Conservation (phyloP, 2,113 vertebrate genomes). For the Sinosuthora webbiana region DNA sequence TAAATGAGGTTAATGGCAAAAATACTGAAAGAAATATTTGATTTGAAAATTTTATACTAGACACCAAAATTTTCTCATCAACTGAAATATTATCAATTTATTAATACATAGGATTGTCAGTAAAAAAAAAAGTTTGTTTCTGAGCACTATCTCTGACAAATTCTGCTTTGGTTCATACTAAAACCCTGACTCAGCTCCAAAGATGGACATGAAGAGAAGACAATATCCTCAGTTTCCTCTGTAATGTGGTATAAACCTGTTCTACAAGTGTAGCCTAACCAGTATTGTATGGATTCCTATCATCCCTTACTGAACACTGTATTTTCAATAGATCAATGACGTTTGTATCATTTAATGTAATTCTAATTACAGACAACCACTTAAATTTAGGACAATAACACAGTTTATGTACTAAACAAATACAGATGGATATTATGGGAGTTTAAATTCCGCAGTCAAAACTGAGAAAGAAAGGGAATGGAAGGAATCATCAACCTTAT, state of each 20-base stretch:
- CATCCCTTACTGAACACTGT: rapidly evolving
- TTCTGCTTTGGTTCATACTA: neutral
- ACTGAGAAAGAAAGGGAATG: neutral
- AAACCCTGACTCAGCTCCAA: neutral
- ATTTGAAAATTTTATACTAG: neutral
- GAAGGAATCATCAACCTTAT: neutral
- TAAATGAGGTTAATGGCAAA: neutral
- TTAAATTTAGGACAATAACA: neutral
- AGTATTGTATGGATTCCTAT: neutral
- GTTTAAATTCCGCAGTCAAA: neutral
- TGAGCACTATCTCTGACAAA: neutral
- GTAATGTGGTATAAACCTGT: neutral
- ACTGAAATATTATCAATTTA: neutral
- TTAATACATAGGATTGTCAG: neutral
- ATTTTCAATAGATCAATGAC: neutral
- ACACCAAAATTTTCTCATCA: neutral
- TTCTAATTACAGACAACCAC: neutral
- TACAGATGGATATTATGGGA: neutral
- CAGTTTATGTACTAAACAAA: neutral
- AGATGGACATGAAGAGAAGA: neutral
- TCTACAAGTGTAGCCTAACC: neutral
- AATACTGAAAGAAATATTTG: neutral
- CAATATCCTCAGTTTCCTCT: neutral
- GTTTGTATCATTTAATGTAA: neutral
- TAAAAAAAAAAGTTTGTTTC: neutral